These are phyloP conservation scores for Melinopterus prodromus DNA, from an alignment of 2,888 invertebrate genomes.

Conservation along the genomic window DNA sequence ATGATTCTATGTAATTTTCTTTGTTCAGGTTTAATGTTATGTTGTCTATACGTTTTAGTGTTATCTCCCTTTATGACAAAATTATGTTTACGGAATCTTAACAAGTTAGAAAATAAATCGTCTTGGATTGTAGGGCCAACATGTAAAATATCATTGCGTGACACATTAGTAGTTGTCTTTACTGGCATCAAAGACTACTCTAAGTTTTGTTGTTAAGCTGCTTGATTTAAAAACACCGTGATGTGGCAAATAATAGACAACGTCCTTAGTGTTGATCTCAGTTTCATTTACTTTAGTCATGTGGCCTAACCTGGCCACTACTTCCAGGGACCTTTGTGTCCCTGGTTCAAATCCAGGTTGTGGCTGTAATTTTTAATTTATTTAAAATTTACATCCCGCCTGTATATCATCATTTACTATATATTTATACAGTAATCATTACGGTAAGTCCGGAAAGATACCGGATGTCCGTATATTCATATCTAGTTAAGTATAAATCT, in stretches of 20 bases:
- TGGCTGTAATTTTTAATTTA: too few relatives aligned
- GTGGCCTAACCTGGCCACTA: too few relatives aligned
- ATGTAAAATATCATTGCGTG: slow-evolving; percentile 6
- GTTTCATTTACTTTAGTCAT: not conserved
- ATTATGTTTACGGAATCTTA: slow-evolving; percentile 13
- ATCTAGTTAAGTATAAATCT: too few relatives aligned
- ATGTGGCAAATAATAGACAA: not conserved
- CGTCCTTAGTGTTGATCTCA: not conserved
- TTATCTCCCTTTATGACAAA: slow-evolving; percentile 13
- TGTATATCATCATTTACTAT: too few relatives aligned
- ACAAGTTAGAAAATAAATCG: slow-evolving; percentile 10
- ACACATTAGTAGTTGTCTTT: not conserved
- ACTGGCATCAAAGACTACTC: slow-evolving; percentile 8
- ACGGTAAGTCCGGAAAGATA: too few relatives aligned
- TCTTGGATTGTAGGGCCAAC: slow-evolving; percentile 23
- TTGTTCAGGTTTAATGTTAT: not conserved
- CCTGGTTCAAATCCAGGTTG: too few relatives aligned
- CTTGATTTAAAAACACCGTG: slow-evolving; percentile 16
- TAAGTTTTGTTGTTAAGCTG: slow-evolving; percentile 16
- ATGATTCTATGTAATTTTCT: not conserved
- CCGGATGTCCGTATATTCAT: too few relatives aligned
- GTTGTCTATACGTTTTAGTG: not conserved
- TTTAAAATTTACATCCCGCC: too few relatives aligned
- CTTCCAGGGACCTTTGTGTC: too few relatives aligned
- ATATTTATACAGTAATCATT: too few relatives aligned